Evolutionary conservation across 2,888 invertebrate genomes (phyloP), one percentile per base, ranked within the genome.

Genomic region (Kryphioiulus occultus): DNA sequence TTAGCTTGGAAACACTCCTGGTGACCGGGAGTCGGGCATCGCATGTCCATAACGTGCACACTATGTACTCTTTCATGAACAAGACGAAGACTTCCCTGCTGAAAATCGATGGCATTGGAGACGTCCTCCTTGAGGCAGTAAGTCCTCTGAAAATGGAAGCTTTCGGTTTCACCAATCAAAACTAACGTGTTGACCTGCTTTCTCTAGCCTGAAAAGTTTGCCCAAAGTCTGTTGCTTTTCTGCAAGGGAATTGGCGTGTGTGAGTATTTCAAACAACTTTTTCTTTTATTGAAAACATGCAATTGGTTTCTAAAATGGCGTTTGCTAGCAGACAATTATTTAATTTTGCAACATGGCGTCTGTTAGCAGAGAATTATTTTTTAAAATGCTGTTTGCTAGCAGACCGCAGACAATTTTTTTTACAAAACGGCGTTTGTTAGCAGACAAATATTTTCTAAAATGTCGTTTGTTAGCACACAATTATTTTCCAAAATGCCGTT

Each of bases 51-150:
- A 96, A 96, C 89, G 96, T 97, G 85, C 95, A 96, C 92, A 95
- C 95, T 90, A 94, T 96, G 92, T 95, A 95, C 92, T 94, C 94
- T 89, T 95, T 95, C 90, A 93, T 96, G 91, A 96, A 96, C 91
- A 96, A 96, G 91, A 95, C 95, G 90, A 95, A 95, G 91, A 95
- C 96, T 87, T 96, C 96, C 89, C 94, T 97, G 89, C 93, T 97
- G 87, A 96, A 96, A 92, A 94, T 97, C 89, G 97, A 97, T 90
- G 94, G 95, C 89, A 96, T 95, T 85, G 96, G 96, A n/a, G 97
- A 97, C 92, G 96, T 97, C 9, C 93, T 97, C 89, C 94, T 95
- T 89, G 97, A 97, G 93, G 95, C 95, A 91, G 97, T 97, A 91
- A 94, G 94, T 91, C 88, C 44, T 32, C 26, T 30, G 3, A 26